Base-by-base conservation (phyloP, 2,797 vertebrate genomes). In the Apodemus agrarius region DNA sequence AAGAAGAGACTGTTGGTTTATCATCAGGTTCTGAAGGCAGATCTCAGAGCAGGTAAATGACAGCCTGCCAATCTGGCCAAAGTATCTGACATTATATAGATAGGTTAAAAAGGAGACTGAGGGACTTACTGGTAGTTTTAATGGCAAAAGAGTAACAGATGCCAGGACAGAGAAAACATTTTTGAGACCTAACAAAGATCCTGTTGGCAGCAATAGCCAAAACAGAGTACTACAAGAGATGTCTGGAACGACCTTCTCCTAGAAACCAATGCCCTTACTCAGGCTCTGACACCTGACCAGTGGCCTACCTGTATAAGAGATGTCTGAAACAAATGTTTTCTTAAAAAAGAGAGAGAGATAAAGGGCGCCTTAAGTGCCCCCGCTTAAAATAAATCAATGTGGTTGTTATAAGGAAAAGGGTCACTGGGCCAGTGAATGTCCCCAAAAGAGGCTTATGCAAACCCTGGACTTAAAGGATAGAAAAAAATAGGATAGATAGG, bases 181-280 rank as follows among this genome's bases (percentile, higher is more conserved):
- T 34, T n/a, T 1, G 0, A 0, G 7, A 69, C 16, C 34, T n/a
- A 17, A 16, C 7, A n/a, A 69, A 69, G 67, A 69, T n/a, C 7
- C 7, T 69, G 67, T 69, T 69, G 16, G 16, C 34, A 69, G 34
- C 2, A 7, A 69, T 19, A 2, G 16, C 17, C 34, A n/a, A 69
- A 69, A 69, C 7, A n/a, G 34, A 69, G 34, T 16, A n/a, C 16
- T 69, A n/a, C 34, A 69, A n/a, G 16, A 19, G 34, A 69, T 69
- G 7, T 69, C 67, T 69, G 34, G 31, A 69, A 6, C 14, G 14
- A 69, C 34, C 6, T 69, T 2, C 31, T 69, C 65, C 13, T 67
- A 67, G 31, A 6, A 34, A 34, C 31, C 31, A 69, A n/a, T 69
- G 5, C 5, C 29, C 14, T n/a, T 69, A 13, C 65, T 69, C 14